Conservation (phyloP, 2,888 invertebrate species). For the Folsomia manolachei region DNA sequence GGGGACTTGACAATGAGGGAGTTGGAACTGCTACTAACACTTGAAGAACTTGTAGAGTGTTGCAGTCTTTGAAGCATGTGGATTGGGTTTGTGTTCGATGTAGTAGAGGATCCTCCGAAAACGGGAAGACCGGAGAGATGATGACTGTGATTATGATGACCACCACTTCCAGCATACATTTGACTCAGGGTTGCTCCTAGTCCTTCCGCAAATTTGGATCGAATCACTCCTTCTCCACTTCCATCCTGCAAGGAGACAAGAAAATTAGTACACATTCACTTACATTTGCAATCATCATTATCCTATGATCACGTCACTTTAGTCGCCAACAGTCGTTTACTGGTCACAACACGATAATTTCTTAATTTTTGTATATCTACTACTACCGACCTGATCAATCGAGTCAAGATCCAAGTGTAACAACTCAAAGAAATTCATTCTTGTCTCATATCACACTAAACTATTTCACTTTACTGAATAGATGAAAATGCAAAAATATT, state of each 20-base stretch:
- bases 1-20: constrained; percentile 15
- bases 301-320: not conserved
- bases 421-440: not conserved
- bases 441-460: too few species aligned
- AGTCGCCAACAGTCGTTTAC: not conserved
- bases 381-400: not conserved
- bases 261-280: not conserved
- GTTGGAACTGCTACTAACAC: not conserved
- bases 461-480: too few species aligned
- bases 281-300: not conserved
- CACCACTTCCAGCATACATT: constrained; percentile 41
- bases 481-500: too few species aligned
- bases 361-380: not conserved
- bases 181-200: constrained; percentile 50
- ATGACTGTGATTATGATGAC: not conserved
- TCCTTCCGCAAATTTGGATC: constrained; percentile 49
- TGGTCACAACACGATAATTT: not conserved
- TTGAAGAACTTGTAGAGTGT: not conserved
- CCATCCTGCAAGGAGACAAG: constrained; percentile 24
- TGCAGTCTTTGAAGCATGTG: not conserved
- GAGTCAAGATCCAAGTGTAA: not conserved
- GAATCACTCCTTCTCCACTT: constrained; percentile 27
- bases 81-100: not conserved
- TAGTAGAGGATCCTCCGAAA: not conserved
- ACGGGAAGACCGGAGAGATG: not conserved